Conservation (phyloP, 2,888 invertebrate species). For the Caenorhabditis drosophilae region DNA sequence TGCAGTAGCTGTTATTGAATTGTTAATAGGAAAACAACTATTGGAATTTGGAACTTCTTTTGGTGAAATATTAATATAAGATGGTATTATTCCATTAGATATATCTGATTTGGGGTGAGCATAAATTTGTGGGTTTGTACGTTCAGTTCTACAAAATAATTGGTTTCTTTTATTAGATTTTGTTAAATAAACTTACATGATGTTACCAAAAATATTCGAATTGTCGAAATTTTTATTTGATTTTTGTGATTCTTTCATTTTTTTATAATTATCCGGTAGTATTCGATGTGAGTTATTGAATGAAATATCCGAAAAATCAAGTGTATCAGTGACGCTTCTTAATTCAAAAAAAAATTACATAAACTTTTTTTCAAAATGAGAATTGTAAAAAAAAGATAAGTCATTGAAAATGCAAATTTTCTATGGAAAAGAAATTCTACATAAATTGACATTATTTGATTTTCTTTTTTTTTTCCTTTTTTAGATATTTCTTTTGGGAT, state of each 20-base stretch:
- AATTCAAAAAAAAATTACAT: too few species aligned
- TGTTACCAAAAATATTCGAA: constrained; percentile 18
- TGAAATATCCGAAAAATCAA: constrained; percentile 12
- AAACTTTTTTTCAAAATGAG: constrained; percentile 4
- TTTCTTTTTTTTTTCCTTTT: too few species aligned
- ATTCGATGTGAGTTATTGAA: constrained; percentile 11
- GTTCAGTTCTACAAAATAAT: constrained; percentile 18
- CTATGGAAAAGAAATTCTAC: too few species aligned
- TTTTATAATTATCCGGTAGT: constrained; percentile 27
- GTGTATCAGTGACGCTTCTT: constrained; percentile 23
- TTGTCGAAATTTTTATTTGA: neutral
- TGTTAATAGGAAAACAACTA: neutral
- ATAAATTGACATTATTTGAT: too few species aligned
- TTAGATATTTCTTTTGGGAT: too few species aligned
- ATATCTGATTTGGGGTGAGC: constrained; percentile 6
- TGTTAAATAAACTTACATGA: constrained; percentile 13
- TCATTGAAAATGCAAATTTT: too few species aligned
- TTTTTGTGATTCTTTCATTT: neutral
- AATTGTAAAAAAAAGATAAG: too few species aligned
- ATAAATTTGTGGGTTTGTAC: constrained; percentile 15
- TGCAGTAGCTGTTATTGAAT: constrained; percentile 20
- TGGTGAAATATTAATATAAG: constrained; percentile 33
- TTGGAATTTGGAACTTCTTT: constrained; percentile 20
- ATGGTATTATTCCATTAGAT: constrained; percentile 25
- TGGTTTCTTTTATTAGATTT: neutral